phyloP scores from a whole-genome alignment of 1,140 invertebrate species.

The Euglossa dilemma region DNA sequence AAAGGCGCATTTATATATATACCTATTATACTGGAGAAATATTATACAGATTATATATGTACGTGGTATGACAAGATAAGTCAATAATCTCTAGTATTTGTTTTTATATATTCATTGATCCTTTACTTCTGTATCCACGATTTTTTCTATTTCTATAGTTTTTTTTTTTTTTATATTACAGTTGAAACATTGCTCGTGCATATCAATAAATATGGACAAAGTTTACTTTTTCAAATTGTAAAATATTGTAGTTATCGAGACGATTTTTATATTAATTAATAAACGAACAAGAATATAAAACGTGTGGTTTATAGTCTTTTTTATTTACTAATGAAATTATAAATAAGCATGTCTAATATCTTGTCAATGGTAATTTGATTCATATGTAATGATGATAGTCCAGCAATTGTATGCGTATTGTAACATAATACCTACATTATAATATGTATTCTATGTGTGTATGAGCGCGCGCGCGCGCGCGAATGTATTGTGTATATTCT shows the following conservation, averaged over 20 bases:
- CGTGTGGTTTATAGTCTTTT: background rate
- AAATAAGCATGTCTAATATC: background rate
- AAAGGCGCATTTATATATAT: constrained; percentile 16
- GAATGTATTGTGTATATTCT: background rate
- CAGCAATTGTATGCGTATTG: background rate
- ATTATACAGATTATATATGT: background rate
- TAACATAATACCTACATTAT: constrained; percentile 7
- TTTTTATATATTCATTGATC: background rate
- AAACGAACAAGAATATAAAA: background rate
- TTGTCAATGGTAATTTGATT: background rate
- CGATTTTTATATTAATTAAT: background rate
- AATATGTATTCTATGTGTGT: background rate
- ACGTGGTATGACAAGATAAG: too few relatives aligned
- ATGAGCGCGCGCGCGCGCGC: too few relatives aligned
- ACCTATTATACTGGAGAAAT: background rate
- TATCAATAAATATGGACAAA: too few relatives aligned
- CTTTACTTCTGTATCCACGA: background rate
- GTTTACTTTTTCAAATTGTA: too few relatives aligned
- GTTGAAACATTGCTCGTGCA: background rate
- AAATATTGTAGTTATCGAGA: background rate
- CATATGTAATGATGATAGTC: background rate
- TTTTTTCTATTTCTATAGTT: background rate
- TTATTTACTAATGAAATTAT: background rate
- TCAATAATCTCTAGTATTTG: too few relatives aligned
- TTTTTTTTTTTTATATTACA: background rate